Percentiles rank a stretch among this genome's conserved stretches.
Conservation (phyloP, 1,140 invertebrate species). For the Aphelenchoides avenae region DNA sequence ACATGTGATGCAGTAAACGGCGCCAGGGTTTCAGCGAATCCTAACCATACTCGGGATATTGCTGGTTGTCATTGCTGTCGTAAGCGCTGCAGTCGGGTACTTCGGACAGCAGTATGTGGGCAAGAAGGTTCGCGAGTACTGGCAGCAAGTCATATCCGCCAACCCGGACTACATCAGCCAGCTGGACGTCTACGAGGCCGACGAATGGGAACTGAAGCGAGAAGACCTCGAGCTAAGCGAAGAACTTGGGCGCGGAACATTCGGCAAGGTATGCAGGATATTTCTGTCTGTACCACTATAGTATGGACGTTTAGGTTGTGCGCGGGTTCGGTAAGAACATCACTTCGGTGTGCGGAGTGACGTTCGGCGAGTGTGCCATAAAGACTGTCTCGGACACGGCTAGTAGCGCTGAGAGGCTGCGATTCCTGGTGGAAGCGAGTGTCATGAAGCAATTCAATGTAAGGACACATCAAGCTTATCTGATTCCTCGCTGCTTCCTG, state of each 20-base stretch:
- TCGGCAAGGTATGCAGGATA: slow-evolving; percentile 70
- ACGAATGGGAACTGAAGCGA: slow-evolving; percentile 89
- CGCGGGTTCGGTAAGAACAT: slow-evolving; percentile 62
- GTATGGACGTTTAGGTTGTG: slow-evolving; percentile 27
- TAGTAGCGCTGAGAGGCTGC: slow-evolving; percentile 74
- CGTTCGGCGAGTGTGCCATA: slow-evolving; percentile 74
- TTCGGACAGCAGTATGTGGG: slow-evolving; percentile 32
- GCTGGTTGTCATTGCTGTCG: too few species aligned
- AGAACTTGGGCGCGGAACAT: slow-evolving; percentile 87
- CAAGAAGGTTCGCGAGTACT: slow-evolving; percentile 48
- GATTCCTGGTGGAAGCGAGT: slow-evolving; percentile 85
- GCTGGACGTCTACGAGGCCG: slow-evolving; percentile 71
- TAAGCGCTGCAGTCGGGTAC: too few species aligned
- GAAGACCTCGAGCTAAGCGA: slow-evolving; percentile 74
- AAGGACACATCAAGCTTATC: too few species aligned
- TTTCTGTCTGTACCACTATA: neutral
- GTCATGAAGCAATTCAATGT: slow-evolving; percentile 64
- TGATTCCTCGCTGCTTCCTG: too few species aligned
- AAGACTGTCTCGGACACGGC: slow-evolving; percentile 78
- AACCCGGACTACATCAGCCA: slow-evolving; percentile 63
- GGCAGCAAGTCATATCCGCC: slow-evolving; percentile 48
- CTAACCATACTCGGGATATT: slow-evolving; percentile 49
- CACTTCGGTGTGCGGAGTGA: slow-evolving; percentile 61
- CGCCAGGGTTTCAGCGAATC: slow-evolving; percentile 45
- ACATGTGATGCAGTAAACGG: slow-evolving; percentile 20